Evolutionary conservation across 2,797 vertebrate genomes (phyloP), one percentile per base, ranked within the genome.

Genomic region (Dendrocincla tyrannina): DNA sequence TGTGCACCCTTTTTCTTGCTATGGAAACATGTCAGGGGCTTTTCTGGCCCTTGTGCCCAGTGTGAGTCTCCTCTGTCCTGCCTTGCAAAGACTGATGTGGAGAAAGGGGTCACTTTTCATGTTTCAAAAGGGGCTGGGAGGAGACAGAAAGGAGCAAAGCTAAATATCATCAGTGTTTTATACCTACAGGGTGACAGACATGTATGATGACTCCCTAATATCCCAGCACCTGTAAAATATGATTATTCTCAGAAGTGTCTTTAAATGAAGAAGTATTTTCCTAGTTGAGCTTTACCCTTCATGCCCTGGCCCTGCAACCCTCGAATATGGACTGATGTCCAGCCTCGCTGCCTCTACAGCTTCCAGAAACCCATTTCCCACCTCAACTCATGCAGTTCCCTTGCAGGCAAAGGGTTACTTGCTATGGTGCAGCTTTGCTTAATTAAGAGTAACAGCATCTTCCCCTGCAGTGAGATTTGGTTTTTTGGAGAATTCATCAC

Each of bases 361-460:
- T 93, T 69, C 25, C 59, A 78, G 42, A 69, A 89, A 35, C 28
- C 37, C 23, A 4, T 58, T 88, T 37, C 62, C 44, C 28, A 9
- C 6, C 19, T 37, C 19, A 23, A 13, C 20, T 60, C 11, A 1
- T 0, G 3, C 50, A 50, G 27, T 0, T 0, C 25, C 10, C 47
- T 66, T 30, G 14, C 22, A 80, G 69, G 33, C 27, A 44, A 55
- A 77, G 53, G 6, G 42, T 81, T 84, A 39, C 32, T 64, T 13
- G 27, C 32, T 41, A 37, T 78, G 67, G 28, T 52, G 62, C n/a
- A 74, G 25, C 49, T 85, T 53, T 74, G 25, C 39, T 14, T 91
- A 42, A 77, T 53, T 24, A 86, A 47, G 44, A 56, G n/a, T 27
- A 89, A 63, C 27, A 44, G n/a, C 68, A 81, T 56, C 55, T 64